These are phyloP conservation scores for Hypolimnas misippus DNA, from an alignment of 2,888 invertebrate genomes.

Conservation along the genomic window DNA sequence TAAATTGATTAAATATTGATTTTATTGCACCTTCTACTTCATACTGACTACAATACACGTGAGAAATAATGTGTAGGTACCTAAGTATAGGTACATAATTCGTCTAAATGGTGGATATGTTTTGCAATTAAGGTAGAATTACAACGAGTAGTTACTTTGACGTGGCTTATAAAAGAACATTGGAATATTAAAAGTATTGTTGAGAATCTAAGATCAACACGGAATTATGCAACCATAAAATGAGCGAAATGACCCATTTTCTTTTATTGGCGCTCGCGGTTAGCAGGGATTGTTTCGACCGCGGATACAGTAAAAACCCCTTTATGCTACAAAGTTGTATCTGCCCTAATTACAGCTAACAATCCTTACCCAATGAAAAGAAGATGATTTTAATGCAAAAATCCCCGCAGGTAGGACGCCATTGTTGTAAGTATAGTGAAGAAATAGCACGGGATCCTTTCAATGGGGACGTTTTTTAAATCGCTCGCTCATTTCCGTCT, in stretches of 20 bases:
- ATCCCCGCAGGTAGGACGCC: slow-evolving; percentile 44
- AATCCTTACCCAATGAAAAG: slow-evolving; percentile 37
- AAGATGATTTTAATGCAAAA: slow-evolving; percentile 39
- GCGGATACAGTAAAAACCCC: slow-evolving; percentile 23
- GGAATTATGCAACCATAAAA: slow-evolving; percentile 13
- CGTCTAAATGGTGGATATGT: too few relatives aligned
- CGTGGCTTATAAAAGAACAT: not conserved
- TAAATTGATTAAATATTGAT: too few relatives aligned
- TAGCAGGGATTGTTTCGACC: slow-evolving; percentile 26
- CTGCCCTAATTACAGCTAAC: slow-evolving; percentile 38
- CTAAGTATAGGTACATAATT: too few relatives aligned
- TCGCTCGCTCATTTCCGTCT: slow-evolving; percentile 50
- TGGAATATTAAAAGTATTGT: slow-evolving; percentile 9
- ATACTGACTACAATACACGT: too few relatives aligned
- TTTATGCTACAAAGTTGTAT: slow-evolving; percentile 26
- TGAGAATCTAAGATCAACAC: slow-evolving; percentile 4
- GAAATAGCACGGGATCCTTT: slow-evolving; percentile 53
- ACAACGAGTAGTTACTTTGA: not conserved
- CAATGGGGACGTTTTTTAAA: slow-evolving; percentile 50
- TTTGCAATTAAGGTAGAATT: not conserved
- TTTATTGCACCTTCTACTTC: too few relatives aligned
- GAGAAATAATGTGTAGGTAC: too few relatives aligned
- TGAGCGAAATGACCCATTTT: slow-evolving; percentile 31
- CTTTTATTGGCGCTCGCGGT: slow-evolving; percentile 26
- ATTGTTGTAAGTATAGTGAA: slow-evolving; percentile 44